Conservation (phyloP, 2,113 vertebrate species). For the Melanocharis versteri region DNA sequence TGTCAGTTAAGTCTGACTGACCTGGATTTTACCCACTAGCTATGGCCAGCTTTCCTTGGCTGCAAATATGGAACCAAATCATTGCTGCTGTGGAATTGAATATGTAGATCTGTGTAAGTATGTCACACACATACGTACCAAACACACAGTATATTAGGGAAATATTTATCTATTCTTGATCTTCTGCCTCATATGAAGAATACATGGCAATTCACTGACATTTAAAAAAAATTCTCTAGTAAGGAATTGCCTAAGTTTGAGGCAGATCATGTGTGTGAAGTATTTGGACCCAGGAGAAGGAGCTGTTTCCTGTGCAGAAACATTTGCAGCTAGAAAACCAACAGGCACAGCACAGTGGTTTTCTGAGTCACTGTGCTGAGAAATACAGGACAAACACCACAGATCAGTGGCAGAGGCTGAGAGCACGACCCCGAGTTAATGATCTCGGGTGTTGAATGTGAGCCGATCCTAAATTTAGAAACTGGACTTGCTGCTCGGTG, state of each 20-base stretch:
- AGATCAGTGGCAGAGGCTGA: neutral
- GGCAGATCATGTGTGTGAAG: neutral
- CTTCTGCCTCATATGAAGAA: conserved; percentile 33
- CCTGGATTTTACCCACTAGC: conserved; percentile 14
- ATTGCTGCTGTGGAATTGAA: neutral
- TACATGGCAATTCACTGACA: conserved; percentile 17
- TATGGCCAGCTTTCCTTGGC: conserved; percentile 16
- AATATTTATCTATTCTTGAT: neutral
- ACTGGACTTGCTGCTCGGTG: neutral
- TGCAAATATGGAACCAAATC: conserved; percentile 40
- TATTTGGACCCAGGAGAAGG: neutral
- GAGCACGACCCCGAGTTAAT: neutral
- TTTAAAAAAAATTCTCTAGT: neutral
- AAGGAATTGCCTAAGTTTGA: neutral
- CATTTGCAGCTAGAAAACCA: neutral
- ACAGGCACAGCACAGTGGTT: rapidly evolving
- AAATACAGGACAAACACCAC: neutral
- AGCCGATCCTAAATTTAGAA: neutral
- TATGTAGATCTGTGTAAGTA: neutral
- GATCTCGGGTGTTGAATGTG: neutral
- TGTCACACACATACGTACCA: neutral
- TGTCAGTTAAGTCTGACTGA: conserved; percentile 31
- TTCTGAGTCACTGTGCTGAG: neutral
- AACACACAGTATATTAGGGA: neutral
- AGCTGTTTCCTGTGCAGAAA: neutral